Evolutionary conservation across 2,113 vertebrate species (phyloP).

Genomic region (Chaetorhynchus papuensis): DNA sequence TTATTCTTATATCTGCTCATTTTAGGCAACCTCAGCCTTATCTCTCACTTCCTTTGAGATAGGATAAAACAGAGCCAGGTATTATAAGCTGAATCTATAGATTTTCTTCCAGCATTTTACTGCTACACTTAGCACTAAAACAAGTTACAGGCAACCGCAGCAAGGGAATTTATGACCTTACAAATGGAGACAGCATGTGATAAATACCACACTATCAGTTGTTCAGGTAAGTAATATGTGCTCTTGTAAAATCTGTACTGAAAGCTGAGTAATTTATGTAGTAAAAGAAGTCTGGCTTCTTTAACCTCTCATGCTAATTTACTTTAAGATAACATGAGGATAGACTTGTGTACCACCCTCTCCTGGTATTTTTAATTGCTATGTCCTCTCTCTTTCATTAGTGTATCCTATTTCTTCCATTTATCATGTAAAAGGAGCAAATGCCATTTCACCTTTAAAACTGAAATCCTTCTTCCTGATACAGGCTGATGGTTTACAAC

Average conservation of each 20-base stretch:
- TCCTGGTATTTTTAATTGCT: slow-evolving; percentile 67
- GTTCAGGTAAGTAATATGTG: slow-evolving; percentile 46
- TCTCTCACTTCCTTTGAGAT: slow-evolving; percentile 40
- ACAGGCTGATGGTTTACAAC: slow-evolving; percentile 62
- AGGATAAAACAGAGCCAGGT: slow-evolving; percentile 29
- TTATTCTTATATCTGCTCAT: slow-evolving; percentile 29
- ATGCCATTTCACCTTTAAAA: slow-evolving; percentile 74
- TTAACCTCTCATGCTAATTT: slow-evolving; percentile 63
- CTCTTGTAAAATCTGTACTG: slow-evolving; percentile 40
- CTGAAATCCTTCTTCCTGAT: slow-evolving; percentile 72
- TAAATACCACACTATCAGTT: slow-evolving; percentile 38
- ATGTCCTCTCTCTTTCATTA: slow-evolving; percentile 64
- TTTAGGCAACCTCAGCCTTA: slow-evolving; percentile 29
- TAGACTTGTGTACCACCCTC: slow-evolving; percentile 39
- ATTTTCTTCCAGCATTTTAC: slow-evolving; percentile 30
- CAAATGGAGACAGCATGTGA: slow-evolving; percentile 41
- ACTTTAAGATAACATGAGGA: slow-evolving; percentile 59
- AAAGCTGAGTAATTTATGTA: slow-evolving; percentile 62
- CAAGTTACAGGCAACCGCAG: background rate
- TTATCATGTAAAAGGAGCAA: slow-evolving; percentile 72
- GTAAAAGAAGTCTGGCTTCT: slow-evolving; percentile 51
- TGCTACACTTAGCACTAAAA: slow-evolving; percentile 38
- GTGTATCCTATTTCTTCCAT: slow-evolving; percentile 76
- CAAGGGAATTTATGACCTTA: slow-evolving; percentile 50
- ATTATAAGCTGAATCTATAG: slow-evolving; percentile 33